phyloP scores from a whole-genome alignment of 2,888 invertebrate species.

The Scaptodrosophila latifasciaeformis region DNA sequence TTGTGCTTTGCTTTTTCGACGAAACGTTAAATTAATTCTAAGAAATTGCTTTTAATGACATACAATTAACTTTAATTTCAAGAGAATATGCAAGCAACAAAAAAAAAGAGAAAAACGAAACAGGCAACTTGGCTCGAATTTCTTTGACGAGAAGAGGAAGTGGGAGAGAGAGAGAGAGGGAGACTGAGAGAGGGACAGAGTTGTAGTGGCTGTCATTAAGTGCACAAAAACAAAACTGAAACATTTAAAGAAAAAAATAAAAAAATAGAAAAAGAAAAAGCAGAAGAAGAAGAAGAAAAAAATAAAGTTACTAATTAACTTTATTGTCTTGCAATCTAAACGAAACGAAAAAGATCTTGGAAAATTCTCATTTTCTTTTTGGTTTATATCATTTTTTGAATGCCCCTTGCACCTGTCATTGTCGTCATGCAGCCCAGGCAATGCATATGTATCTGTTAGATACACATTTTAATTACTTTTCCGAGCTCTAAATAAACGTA shows the following conservation, averaged over 20 bases:
- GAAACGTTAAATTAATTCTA: slow-evolving; percentile 55
- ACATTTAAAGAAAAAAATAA: too few relatives aligned
- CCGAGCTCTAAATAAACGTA: slow-evolving; percentile 24
- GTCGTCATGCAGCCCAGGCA: background rate
- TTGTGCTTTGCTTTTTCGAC: slow-evolving; percentile 25
- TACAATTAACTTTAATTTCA: slow-evolving; percentile 63
- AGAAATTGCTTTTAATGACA: slow-evolving; percentile 60
- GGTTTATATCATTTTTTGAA: slow-evolving; percentile 1
- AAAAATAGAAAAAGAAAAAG: background rate
- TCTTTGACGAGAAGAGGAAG: background rate
- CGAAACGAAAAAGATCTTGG: slow-evolving; percentile 42
- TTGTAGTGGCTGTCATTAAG: slow-evolving; percentile 17
- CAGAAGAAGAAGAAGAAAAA: background rate
- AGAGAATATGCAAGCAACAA: slow-evolving; percentile 61
- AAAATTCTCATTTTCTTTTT: slow-evolving; percentile 45
- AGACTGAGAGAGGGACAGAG: background rate
- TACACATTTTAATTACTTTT: slow-evolving; percentile 62
- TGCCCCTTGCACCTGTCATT: slow-evolving; percentile 5
- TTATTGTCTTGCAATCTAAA: slow-evolving; percentile 43
- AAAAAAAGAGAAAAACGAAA: too few relatives aligned
- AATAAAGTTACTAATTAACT: slow-evolving; percentile 56
- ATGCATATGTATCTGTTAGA: slow-evolving; percentile 29
- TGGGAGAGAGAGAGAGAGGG: background rate
- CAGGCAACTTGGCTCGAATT: background rate
- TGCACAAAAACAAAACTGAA: slow-evolving; percentile 5